Evolutionary conservation across 2,113 vertebrate genomes (phyloP).

Genomic region (Lepus americanus): DNA sequence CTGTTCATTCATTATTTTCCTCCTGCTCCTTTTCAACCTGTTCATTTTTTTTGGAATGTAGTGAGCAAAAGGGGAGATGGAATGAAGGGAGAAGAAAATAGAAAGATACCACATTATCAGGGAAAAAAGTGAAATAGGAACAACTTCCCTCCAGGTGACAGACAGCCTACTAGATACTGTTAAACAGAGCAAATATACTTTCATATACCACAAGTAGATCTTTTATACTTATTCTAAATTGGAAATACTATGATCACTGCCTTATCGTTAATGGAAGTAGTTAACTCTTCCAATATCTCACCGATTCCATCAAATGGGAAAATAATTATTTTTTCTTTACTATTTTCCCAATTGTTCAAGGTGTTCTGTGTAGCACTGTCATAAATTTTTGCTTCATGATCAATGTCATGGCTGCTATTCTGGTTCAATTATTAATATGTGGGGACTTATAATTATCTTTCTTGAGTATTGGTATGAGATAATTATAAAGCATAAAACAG

Average conservation of each 20-base stretch:
- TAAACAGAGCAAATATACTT: conserved; percentile 87
- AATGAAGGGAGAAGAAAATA: conserved; percentile 56
- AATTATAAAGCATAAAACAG: conserved; percentile 88
- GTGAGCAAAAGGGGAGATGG: conserved; percentile 55
- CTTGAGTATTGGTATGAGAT: conserved; percentile 84
- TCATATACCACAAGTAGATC: conserved; percentile 81
- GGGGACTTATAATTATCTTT: conserved; percentile 86
- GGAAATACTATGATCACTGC: conserved; percentile 84
- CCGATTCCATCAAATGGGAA: conserved; percentile 83
- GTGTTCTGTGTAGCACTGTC: conserved; percentile 71
- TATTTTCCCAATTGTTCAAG: conserved; percentile 82
- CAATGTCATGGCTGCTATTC: conserved; percentile 78
- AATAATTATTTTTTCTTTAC: conserved; percentile 68
- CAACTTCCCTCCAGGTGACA: conserved; percentile 83
- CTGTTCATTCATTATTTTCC: conserved; percentile 81
- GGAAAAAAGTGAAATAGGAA: conserved; percentile 85
- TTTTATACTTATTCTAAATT: conserved; percentile 88
- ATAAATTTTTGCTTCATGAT: conserved; percentile 81
- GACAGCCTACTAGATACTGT: conserved; percentile 83
- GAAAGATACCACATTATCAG: conserved; percentile 85
- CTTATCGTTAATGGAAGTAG: conserved; percentile 84
- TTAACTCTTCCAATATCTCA: conserved; percentile 88
- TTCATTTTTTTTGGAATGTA: conserved; percentile 82
- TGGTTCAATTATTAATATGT: conserved; percentile 87
- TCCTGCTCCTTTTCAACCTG: conserved; percentile 78